Evolutionary conservation across 2,888 invertebrate species (phyloP), one percentile per base, ranked within the genome.

Genomic region (Calliphora vomitoria): DNA sequence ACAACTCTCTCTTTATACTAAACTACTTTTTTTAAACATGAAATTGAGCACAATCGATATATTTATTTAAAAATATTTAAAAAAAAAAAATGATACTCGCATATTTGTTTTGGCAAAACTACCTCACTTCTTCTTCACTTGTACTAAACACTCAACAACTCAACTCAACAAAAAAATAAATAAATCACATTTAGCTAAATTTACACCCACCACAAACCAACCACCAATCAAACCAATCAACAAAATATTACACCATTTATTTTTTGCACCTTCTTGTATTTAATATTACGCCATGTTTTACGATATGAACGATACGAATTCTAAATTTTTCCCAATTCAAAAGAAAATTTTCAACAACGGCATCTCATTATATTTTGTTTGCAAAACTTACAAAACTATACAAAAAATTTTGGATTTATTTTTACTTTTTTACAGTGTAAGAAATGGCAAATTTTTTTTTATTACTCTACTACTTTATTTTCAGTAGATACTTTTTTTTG

Each of bases 371-470:
- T 72, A 68, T 55, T 76, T 71, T 80, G 53, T 74, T 81, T 69
- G 75, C 55, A 81, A 82, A 53, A 41, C 41, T 53, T 13, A 72
- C 50, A 62, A 62, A 80, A 50, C 18, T 20, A 60, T 50, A 79
- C 75, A 79, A 35, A 64, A 5, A 74, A 66, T 85, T 88, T 88
- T 90, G 92, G 92, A 91, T 90, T 87, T 90, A 91, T 91, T 92
- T 92, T 92, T 92, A 92, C 92, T 90, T 92, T 90, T 90, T 87
- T 88, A 91, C 92, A 92, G 91, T 91, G 92, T 92, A 92, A 92
- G 92, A 90, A 88, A 90, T 90, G 89, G 76, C 81, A 84, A 72
- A 47, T 78, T 83, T 89, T 41, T 89, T 91, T 89, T 89, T 79
- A 66, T 76, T 66, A 64, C 64, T 58, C 35, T 35, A 4, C 35